These are phyloP conservation scores for Acanthoscelides obtectus DNA, from an alignment of 2,888 invertebrate genomes.

Conservation along the genomic window DNA sequence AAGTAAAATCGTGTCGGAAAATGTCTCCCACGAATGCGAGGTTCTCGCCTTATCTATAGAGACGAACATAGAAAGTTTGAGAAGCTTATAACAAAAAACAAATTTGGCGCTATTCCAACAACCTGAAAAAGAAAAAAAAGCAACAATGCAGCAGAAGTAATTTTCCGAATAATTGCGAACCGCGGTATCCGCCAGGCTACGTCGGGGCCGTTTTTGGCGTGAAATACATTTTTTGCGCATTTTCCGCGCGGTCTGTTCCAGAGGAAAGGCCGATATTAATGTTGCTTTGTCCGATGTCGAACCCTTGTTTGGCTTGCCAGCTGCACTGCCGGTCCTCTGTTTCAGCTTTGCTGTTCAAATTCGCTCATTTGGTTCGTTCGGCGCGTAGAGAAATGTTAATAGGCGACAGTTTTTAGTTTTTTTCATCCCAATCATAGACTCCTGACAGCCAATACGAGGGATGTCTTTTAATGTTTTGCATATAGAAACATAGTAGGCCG, in stretches of 20 bases:
- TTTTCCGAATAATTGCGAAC: neutral
- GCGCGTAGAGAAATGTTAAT: too few species aligned
- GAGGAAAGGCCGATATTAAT: neutral
- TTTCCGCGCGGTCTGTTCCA: neutral
- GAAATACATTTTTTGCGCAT: neutral
- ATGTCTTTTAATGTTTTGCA: too few species aligned
- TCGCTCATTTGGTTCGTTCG: too few species aligned
- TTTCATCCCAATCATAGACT: too few species aligned
- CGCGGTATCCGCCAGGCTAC: neutral
- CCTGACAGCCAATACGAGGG: too few species aligned
- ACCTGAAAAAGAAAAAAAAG: neutral
- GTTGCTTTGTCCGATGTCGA: neutral
- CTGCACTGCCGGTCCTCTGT: neutral
- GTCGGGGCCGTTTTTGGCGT: neutral
- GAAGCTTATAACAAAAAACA: neutral
- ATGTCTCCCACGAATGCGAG: too few species aligned
- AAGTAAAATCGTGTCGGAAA: too few species aligned
- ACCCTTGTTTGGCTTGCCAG: neutral
- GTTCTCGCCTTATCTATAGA: too few species aligned
- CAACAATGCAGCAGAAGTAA: neutral
- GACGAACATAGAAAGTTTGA: neutral
- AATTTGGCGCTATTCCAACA: neutral
- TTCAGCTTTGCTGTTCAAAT: neutral
- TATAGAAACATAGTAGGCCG: too few species aligned
- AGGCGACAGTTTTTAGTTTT: too few species aligned